Percentiles rank a stretch among this genome's conserved stretches.
Evolutionary conservation across 2,113 vertebrate species (phyloP).

Genomic region (Carassius auratus): DNA sequence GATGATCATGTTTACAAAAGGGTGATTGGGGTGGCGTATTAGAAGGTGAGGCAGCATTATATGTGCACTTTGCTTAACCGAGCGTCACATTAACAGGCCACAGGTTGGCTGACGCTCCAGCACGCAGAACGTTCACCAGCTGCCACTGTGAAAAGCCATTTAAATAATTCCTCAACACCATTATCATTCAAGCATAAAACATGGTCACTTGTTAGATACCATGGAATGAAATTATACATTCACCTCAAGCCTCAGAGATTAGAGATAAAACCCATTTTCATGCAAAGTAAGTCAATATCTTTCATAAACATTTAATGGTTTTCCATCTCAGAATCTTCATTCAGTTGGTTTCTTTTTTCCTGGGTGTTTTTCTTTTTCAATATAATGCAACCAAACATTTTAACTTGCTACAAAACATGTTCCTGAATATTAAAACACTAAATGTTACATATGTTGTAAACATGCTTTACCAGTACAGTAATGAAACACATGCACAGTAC

Average conservation of each 20-base stretch:
- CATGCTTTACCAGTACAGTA: neutral
- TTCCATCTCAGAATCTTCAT: neutral
- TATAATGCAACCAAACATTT: neutral
- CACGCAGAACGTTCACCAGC: conserved; percentile 21
- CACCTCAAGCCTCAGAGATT: neutral
- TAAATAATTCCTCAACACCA: conserved; percentile 33
- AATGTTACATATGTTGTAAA: neutral
- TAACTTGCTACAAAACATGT: neutral
- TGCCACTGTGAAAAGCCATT: conserved; percentile 31
- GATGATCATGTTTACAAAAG: conserved; percentile 52
- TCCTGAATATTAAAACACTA: neutral
- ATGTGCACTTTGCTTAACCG: conserved; percentile 49
- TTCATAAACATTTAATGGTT: neutral
- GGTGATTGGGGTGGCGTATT: conserved; percentile 25
- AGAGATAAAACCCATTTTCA: neutral
- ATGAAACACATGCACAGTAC: neutral
- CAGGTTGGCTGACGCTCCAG: conserved; percentile 14
- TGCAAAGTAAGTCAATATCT: neutral
- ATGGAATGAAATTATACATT: neutral
- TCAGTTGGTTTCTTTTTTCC: neutral
- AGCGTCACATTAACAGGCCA: conserved; percentile 40
- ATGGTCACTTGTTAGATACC: conserved; percentile 13
- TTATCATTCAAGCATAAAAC: conserved; percentile 29
- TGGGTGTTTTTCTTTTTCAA: neutral
- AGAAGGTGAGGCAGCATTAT: conserved; percentile 8